phyloP scores from a whole-genome alignment of 2,888 invertebrate species.

The Mactromeris polynyma region DNA sequence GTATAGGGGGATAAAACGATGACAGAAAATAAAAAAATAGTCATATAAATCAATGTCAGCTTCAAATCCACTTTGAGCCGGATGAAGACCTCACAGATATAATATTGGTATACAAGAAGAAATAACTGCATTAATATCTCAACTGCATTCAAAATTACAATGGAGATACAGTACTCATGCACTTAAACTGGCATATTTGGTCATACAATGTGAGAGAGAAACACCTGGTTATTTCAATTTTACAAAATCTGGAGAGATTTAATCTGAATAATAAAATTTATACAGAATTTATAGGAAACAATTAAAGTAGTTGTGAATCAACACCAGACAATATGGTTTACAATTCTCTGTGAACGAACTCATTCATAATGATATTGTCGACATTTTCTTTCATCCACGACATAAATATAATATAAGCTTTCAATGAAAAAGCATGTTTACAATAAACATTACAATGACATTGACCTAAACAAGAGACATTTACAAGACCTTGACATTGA shows the following conservation, averaged over 20 bases:
- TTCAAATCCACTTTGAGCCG: background rate
- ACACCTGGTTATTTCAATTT: background rate
- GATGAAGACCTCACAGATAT: background rate
- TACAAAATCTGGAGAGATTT: background rate
- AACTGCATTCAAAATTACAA: background rate
- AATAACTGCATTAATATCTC: no score
- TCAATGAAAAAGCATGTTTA: background rate
- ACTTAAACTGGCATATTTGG: background rate
- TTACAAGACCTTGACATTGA: background rate
- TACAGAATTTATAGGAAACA: background rate
- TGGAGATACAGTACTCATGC: background rate
- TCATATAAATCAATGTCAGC: constrained; percentile 11
- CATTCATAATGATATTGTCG: background rate
- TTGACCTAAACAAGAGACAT: background rate
- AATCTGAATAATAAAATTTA: background rate
- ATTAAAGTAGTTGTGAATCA: background rate
- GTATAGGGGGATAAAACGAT: background rate
- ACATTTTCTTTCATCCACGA: background rate
- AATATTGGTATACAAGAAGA: background rate
- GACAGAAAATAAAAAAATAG: background rate
- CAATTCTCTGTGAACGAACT: background rate
- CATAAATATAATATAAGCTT: background rate
- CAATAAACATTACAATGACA: background rate
- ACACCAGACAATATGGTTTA: background rate
- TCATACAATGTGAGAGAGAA: background rate